phyloP scores from a whole-genome alignment of 1,140 invertebrate genomes.

The Argopecten irradians region DNA sequence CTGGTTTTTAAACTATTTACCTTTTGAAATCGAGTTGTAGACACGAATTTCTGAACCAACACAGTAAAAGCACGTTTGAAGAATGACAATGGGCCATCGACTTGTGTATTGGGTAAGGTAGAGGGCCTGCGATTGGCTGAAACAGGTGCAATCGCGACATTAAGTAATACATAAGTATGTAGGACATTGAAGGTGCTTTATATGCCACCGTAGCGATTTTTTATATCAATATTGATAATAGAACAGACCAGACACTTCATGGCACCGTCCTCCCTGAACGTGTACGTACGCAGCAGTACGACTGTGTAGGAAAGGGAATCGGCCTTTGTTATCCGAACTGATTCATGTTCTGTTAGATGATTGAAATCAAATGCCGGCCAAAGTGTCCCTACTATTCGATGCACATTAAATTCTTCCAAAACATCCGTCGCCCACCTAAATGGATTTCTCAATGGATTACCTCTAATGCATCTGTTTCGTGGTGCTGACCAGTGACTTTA shows the following conservation, averaged over 20 bases:
- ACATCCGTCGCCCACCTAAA: neutral
- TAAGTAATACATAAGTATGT: neutral
- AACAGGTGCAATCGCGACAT: neutral
- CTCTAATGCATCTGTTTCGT: neutral
- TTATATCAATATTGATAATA: slow-evolving; percentile 24
- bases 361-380: neutral
- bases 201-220: neutral
- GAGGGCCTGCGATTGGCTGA: neutral
- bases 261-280: neutral
- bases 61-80: slow-evolving; percentile 21
- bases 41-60: neutral
- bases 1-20: slow-evolving; percentile 23
- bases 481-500: neutral
- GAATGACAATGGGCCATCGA: slow-evolving; percentile 4
- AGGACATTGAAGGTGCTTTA: neutral
- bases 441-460: neutral
- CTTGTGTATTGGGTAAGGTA: neutral
- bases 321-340: neutral
- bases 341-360: neutral
- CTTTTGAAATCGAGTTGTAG: slow-evolving; percentile 3
- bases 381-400: neutral
- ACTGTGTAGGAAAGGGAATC: neutral
- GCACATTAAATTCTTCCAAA: neutral
- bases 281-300: neutral
- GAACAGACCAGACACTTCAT: neutral